Percentiles rank a stretch among this genome's conserved stretches.
These are phyloP conservation scores for Alectoris magna DNA, from an alignment of 2,797 vertebrate genomes.

Conservation along the genomic window DNA sequence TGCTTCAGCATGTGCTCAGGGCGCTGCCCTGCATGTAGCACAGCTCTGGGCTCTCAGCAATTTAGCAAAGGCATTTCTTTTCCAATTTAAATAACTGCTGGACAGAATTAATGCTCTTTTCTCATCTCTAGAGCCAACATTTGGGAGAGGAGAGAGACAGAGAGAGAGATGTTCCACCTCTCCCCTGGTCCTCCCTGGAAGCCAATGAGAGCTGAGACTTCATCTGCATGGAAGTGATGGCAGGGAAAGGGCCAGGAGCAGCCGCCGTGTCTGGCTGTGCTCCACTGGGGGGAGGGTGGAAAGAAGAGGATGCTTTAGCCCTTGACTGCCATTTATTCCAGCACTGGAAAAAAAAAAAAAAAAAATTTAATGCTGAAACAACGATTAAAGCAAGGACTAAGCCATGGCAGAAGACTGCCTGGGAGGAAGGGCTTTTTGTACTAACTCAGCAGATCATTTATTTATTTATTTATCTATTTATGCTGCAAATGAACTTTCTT, in stretches of 20 bases:
- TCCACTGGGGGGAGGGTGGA: not conserved
- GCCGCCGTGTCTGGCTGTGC: not conserved
- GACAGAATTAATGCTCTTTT: not conserved
- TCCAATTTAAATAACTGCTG: not conserved
- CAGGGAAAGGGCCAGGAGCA: not conserved
- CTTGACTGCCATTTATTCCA: not conserved
- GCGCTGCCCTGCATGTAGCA: not conserved
- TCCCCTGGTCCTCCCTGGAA: not conserved
- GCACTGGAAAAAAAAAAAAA: not conserved
- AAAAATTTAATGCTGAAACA: not conserved
- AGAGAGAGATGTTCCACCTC: not conserved
- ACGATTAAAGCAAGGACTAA: not conserved
- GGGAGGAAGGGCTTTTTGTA: not conserved
- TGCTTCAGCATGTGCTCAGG: not conserved
- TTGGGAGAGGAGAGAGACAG: not conserved
- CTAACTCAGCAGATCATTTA: not conserved
- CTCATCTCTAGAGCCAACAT: not conserved
- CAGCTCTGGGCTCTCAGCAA: not conserved
- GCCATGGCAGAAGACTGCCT: not conserved
- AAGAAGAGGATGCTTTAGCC: not conserved
- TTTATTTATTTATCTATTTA: not conserved
- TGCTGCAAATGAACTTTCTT: conserved; percentile 21
- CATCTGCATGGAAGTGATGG: not conserved
- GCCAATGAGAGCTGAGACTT: not conserved
- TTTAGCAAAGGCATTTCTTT: not conserved